phyloP scores from a whole-genome alignment of 2,113 vertebrate genomes.

The Oncorhynchus clarkii region DNA sequence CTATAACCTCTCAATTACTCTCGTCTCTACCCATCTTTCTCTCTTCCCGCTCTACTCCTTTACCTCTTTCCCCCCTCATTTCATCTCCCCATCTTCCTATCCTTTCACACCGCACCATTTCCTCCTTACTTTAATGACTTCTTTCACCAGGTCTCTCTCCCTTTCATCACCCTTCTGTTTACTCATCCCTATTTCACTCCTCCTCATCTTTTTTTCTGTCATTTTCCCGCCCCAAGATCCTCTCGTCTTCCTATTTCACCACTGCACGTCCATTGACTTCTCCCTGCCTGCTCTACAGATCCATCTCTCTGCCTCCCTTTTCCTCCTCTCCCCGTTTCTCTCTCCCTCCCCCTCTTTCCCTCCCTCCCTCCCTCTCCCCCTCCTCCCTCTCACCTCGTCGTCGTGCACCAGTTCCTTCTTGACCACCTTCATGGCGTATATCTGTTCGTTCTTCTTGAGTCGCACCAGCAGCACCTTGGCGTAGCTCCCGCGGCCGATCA shows the following conservation, averaged over 20 bases:
- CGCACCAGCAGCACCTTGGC: conserved; percentile 97
- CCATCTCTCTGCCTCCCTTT: neutral
- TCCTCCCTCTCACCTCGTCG: conserved; percentile 82
- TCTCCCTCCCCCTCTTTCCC: neutral
- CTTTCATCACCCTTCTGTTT: too few species aligned
- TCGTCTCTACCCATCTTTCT: neutral
- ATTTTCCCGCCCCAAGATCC: too few species aligned
- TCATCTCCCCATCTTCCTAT: neutral
- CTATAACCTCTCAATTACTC: neutral
- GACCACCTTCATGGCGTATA: conserved; percentile 98
- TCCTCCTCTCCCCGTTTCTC: neutral
- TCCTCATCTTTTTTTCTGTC: too few species aligned
- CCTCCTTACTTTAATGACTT: too few species aligned
- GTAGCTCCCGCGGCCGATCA: conserved; percentile 95
- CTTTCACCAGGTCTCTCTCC: too few species aligned
- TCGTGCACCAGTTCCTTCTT: conserved; percentile 98
- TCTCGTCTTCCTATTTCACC: conserved; percentile 1
- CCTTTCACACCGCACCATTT: too few species aligned
- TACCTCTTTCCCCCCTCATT: conserved; percentile 7
- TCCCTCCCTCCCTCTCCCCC: neutral
- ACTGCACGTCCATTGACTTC: conserved; percentile 20
- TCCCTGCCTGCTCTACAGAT: neutral
- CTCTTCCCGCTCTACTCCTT: neutral
- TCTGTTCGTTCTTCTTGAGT: conserved; percentile 92
- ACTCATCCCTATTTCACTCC: too few species aligned